A percentile compares a stretch with the other conserved stretches of the same genome.
Conservation (phyloP, 2,888 invertebrate genomes). For the Euzophera pinguis region DNA sequence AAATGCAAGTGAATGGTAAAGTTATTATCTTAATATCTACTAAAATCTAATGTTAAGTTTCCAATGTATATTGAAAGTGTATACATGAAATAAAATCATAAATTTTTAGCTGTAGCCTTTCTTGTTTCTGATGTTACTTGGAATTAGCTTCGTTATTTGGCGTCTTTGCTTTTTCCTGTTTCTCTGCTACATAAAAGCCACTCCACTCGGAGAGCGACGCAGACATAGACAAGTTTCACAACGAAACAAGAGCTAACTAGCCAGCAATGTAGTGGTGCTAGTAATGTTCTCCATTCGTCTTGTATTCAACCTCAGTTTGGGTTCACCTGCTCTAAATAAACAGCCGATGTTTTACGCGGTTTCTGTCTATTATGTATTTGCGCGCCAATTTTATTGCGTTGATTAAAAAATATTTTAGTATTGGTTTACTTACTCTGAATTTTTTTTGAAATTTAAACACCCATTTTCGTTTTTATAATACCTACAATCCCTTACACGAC, state of each 20-base stretch:
- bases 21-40: too few relatives aligned
- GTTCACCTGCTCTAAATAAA: conserved; percentile 38
- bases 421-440: too few relatives aligned
- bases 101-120: too few relatives aligned
- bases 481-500: too few relatives aligned
- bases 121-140: too few relatives aligned
- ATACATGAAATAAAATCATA: too few relatives aligned
- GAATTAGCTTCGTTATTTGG: not conserved
- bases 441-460: too few relatives aligned
- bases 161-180: conserved; percentile 22
- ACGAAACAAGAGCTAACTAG: conserved; percentile 56
- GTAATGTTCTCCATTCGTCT: conserved; percentile 60
- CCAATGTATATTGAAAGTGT: too few relatives aligned
- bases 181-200: conserved; percentile 49
- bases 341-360: conserved; percentile 33
- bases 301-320: conserved; percentile 46
- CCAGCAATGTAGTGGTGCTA: conserved; percentile 42
- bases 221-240: conserved; percentile 50
- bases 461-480: too few relatives aligned
- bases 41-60: too few relatives aligned
- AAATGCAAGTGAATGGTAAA: too few relatives aligned
- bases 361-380: conserved; percentile 37
- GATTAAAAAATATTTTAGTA: not conserved
- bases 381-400: conserved; percentile 31
- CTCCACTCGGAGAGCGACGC: conserved; percentile 22